These are phyloP conservation scores for Rutpela maculata DNA, from an alignment of 2,888 invertebrate species.

Conservation along the genomic window DNA sequence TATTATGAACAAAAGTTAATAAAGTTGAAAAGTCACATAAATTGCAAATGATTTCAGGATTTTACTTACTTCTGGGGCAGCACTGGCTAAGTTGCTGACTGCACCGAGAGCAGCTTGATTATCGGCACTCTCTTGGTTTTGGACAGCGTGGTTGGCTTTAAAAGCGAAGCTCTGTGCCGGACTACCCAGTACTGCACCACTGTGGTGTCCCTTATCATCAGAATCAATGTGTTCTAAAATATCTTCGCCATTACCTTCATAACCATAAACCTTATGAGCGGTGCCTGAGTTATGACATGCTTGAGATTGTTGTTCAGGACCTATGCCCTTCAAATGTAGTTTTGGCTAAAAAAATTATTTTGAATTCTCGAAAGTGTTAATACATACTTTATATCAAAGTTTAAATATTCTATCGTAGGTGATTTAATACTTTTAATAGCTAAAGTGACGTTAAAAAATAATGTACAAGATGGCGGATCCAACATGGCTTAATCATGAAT, in stretches of 20 bases:
- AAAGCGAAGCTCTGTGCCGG: constrained; percentile 83
- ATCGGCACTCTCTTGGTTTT: constrained; percentile 82
- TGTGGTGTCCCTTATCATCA: neutral
- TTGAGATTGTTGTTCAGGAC: constrained; percentile 17
- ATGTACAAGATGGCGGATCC: no score
- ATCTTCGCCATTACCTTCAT: constrained; percentile 16
- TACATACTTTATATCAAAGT: no score
- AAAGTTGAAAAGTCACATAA: no score
- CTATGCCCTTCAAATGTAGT: no score
- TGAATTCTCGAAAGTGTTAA: no score
- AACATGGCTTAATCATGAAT: no score
- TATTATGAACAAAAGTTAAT: no score
- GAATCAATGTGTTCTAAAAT: neutral
- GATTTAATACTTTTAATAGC: no score
- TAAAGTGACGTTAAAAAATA: no score
- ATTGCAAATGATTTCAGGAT: neutral
- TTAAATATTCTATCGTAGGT: no score
- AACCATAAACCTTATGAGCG: neutral
- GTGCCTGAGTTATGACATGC: neutral
- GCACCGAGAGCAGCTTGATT: constrained; percentile 85
- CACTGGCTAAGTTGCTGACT: constrained; percentile 83
- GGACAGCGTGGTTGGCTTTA: constrained; percentile 82
- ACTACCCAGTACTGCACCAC: constrained; percentile 80
- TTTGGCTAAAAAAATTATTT: no score
- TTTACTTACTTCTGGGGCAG: constrained; percentile 75